A percentile compares a stretch with the other conserved stretches of the same genome.
Conservation (phyloP, 2,888 invertebrate genomes). For the Cephus spinipes region DNA sequence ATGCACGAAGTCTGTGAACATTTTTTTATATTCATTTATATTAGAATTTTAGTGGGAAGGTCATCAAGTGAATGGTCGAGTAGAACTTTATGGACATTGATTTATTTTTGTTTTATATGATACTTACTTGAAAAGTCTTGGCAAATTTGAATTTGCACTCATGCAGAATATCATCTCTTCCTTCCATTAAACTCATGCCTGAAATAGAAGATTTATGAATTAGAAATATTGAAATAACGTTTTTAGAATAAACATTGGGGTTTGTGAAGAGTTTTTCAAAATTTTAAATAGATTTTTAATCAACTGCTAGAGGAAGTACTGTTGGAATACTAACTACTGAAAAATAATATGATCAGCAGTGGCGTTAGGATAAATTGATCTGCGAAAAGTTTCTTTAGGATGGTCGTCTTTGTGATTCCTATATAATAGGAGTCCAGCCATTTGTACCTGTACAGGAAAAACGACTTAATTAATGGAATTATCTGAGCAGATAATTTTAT, state of each 20-base stretch:
- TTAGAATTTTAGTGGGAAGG: not conserved
- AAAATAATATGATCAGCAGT: constrained; percentile 77
- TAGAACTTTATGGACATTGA: not conserved
- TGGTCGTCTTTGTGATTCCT: constrained; percentile 74
- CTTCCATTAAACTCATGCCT: constrained; percentile 84
- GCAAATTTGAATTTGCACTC: constrained; percentile 80
- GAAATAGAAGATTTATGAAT: constrained; percentile 26
- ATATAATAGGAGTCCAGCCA: constrained; percentile 79
- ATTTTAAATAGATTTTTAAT: not conserved
- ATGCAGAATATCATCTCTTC: constrained; percentile 75
- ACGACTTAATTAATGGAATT: not conserved
- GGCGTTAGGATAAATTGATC: constrained; percentile 86
- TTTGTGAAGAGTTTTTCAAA: not conserved
- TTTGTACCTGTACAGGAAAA: constrained; percentile 74
- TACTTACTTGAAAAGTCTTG: constrained; percentile 70
- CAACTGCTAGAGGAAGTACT: not conserved
- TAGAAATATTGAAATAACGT: not conserved
- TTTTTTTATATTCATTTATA: not conserved
- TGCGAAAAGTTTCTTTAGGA: constrained; percentile 77
- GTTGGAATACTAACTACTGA: constrained; percentile 72
- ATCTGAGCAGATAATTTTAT: too few relatives aligned
- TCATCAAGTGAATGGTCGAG: not conserved
- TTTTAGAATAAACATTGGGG: not conserved
- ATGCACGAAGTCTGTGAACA: constrained; percentile 77
- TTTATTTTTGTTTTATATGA: constrained; percentile 2